Conservation (phyloP, 2,888 invertebrate species). For the Sesia bembeciformis region DNA sequence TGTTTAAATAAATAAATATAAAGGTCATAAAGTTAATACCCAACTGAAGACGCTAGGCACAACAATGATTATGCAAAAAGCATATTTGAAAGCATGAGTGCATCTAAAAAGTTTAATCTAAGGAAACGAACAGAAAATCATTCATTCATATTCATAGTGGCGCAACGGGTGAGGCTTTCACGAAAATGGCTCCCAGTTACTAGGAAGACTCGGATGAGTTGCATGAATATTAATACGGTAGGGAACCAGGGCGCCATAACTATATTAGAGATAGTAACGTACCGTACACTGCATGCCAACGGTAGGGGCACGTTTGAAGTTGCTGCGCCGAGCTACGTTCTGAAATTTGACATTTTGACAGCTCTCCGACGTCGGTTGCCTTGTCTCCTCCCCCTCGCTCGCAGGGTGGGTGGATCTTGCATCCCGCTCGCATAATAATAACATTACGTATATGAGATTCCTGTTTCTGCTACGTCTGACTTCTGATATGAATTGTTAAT, state of each 20-base stretch:
- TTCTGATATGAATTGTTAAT: constrained; percentile 73
- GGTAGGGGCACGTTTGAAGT: constrained; percentile 71
- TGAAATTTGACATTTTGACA: constrained; percentile 76
- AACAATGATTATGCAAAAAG: not conserved
- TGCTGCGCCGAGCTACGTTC: constrained; percentile 59
- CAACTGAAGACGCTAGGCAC: not conserved
- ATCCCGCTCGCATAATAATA: constrained; percentile 40
- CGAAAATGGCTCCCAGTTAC: constrained; percentile 54
- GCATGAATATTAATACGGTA: constrained; percentile 70
- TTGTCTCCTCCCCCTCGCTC: constrained; percentile 39
- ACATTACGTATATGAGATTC: constrained; percentile 64
- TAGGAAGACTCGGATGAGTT: constrained; percentile 62
- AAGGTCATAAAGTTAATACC: not conserved
- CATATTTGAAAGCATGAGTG: constrained; percentile 14
- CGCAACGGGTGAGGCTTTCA: constrained; percentile 58
- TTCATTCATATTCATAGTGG: constrained; percentile 70
- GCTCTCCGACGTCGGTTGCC: constrained; percentile 68
- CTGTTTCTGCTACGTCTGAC: constrained; percentile 69
- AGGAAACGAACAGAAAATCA: constrained; percentile 61
- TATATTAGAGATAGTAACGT: constrained; percentile 57
- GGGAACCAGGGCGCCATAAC: constrained; percentile 61
- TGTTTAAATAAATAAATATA: too few species aligned
- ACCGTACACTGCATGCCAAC: constrained; percentile 52
- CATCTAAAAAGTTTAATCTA: constrained; percentile 56
- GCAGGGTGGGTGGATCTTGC: constrained; percentile 14